Percentiles rank a stretch among this genome's conserved stretches.
Conservation (phyloP, 2,113 vertebrate species). For the Apus apus region DNA sequence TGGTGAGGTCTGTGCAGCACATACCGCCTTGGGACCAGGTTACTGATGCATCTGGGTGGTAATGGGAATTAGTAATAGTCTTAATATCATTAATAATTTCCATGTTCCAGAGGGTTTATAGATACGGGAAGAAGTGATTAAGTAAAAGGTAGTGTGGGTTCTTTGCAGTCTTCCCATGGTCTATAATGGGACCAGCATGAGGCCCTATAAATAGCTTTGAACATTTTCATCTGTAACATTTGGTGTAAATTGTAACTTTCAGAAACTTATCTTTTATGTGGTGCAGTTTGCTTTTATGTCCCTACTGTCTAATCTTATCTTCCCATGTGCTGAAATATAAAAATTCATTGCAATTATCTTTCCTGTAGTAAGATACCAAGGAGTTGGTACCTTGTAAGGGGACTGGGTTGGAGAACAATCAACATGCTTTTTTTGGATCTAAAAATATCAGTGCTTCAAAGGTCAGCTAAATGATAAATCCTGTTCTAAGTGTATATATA, state of each 20-base stretch:
- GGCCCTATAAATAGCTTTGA: constrained; percentile 51
- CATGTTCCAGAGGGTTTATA: neutral
- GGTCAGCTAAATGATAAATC: constrained; percentile 67
- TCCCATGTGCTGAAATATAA: constrained; percentile 67
- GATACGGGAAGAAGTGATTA: neutral
- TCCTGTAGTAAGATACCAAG: constrained; percentile 53
- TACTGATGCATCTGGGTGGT: neutral
- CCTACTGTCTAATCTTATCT: constrained; percentile 70
- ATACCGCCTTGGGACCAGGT: neutral
- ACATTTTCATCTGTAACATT: constrained; percentile 61
- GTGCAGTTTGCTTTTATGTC: constrained; percentile 66
- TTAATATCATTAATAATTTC: neutral
- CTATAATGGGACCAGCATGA: neutral
- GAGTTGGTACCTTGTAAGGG: constrained; percentile 17
- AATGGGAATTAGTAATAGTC: neutral
- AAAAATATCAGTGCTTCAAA: constrained; percentile 64
- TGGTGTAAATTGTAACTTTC: constrained; percentile 70
- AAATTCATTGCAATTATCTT: constrained; percentile 71
- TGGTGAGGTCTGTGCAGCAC: neutral
- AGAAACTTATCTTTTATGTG: constrained; percentile 71
- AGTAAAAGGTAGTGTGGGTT: neutral
- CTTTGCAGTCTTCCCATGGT: neutral
- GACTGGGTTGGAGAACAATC: constrained; percentile 29
- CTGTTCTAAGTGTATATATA: constrained; percentile 31
- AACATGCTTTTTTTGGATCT: constrained; percentile 50